Evolutionary conservation across 2,888 invertebrate species (phyloP).

Genomic region (Drosophila pegasa): DNA sequence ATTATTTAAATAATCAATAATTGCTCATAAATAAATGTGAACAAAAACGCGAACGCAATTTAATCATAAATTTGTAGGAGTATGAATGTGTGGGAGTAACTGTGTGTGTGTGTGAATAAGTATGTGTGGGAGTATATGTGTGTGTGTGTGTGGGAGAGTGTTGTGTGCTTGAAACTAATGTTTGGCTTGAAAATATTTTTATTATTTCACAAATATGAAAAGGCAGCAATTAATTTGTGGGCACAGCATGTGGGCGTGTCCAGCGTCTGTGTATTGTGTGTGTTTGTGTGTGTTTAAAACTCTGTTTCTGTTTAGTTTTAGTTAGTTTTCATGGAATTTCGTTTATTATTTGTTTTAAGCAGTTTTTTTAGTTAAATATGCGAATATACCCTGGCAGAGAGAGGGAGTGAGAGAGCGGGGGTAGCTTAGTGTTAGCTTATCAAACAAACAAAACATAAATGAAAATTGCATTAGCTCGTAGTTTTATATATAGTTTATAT

Average conservation of each 20-base stretch:
- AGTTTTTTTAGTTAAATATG: conserved; percentile 7
- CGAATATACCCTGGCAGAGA: conserved; percentile 28
- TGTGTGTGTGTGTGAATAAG: background rate
- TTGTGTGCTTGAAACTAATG: conserved; percentile 18
- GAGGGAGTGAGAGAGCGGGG: background rate
- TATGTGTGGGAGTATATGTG: background rate
- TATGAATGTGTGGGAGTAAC: background rate
- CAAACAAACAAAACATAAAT: background rate
- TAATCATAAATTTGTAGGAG: conserved; percentile 33
- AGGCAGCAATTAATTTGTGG: conserved; percentile 52
- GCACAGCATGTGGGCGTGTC: background rate
- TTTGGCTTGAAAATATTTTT: conserved; percentile 37
- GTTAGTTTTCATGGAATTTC: conserved; percentile 28
- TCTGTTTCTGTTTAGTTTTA: conserved; percentile 26
- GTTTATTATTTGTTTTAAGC: conserved; percentile 21
- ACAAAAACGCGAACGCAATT: conserved; percentile 16
- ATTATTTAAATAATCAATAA: conserved; percentile 38
- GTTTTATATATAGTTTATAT: background rate
- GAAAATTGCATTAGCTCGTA: background rate
- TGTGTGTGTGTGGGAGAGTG: conserved; percentile 1
- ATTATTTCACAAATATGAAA: conserved; percentile 38
- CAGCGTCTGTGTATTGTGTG: background rate
- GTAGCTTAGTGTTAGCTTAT: background rate
- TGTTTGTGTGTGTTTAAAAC: conserved; percentile 13
- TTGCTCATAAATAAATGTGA: conserved; percentile 36